Evolutionary conservation across 2,113 vertebrate species (phyloP), one percentile per base, ranked within the genome.

Genomic region (Tetrax tetrax): DNA sequence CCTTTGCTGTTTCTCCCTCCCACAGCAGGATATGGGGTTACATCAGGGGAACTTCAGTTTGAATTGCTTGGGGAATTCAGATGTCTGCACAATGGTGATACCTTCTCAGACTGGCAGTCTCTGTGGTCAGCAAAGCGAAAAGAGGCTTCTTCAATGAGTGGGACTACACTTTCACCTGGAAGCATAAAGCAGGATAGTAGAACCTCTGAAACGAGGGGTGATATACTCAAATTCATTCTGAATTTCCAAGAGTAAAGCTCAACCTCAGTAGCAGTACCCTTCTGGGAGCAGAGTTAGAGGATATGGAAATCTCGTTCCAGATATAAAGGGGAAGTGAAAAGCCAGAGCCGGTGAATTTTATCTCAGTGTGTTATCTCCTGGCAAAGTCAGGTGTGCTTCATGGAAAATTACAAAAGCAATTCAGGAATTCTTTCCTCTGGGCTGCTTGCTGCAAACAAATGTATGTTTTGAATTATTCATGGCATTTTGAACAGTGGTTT

Each of bases 401-500:
- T 29, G 38, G 60, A 86, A 93, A 95, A 92, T 66, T 87, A 78
- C 50, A 87, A 86, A 86, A 95, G n/a, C 54, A 74, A 38, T 84
- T 78, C 64, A 78, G 56, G 68, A 92, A 54, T 20, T 64, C 38
- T 94, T 95, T 48, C 31, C 27, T 90, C 91, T 79, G 68, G 17
- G 51, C 24, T 92, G 19, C 81, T 80, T 88, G 47, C 71, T 87
- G 60, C 53, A 94, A 94, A 82, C 20, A 97, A 76, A 95, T 65
- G 60, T 14, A 43, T 38, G 9, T 15, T 87, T 93, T 93, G 81
- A 86, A 95, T 97, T 94, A 97, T 95, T 93, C 68, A 94, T 91
- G 21, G 57, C 2, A 82, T 81, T 88, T 63, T 89, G 69, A 93
- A 47, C 51, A 91, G 75, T 43, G 35, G 16, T 95, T 96, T 95